These are phyloP conservation scores for Pyrrhosoma nymphula DNA, from an alignment of 2,888 invertebrate genomes.

Conservation along the genomic window DNA sequence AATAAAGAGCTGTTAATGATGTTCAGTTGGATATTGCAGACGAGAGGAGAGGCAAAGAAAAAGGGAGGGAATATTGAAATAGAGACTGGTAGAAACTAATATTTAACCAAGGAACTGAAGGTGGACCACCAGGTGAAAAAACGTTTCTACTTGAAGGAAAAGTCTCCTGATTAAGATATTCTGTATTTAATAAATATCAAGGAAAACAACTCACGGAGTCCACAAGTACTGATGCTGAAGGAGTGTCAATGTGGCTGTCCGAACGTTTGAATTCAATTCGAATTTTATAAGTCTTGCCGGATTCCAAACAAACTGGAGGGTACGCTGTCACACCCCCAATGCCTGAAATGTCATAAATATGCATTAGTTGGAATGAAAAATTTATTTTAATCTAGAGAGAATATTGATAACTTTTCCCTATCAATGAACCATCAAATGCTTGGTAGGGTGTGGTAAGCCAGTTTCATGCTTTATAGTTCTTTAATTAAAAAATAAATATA, in stretches of 20 bases:
- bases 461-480: no score
- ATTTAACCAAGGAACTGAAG: no score
- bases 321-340: conserved; percentile 86
- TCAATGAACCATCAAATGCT: not conserved
- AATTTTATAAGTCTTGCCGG: conserved; percentile 91
- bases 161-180: no score
- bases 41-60: no score
- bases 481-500: no score
- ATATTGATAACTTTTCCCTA: not conserved
- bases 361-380: not conserved
- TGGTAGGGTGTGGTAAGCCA: no score
- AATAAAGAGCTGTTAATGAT: no score
- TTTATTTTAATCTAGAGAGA: not conserved
- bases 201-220: conserved; percentile 87
- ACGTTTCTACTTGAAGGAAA: no score
- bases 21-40: no score
- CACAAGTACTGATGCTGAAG: conserved; percentile 92
- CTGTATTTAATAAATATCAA: not conserved
- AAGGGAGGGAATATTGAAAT: no score
- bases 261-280: conserved; percentile 90
- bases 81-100: no score
- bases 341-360: conserved; percentile 76
- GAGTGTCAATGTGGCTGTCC: conserved; percentile 84
- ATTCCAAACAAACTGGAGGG: conserved; percentile 93
- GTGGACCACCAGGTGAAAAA: no score